These are phyloP conservation scores for Cryptophagus acutangulus DNA, from an alignment of 2,888 invertebrate species.

Conservation along the genomic window DNA sequence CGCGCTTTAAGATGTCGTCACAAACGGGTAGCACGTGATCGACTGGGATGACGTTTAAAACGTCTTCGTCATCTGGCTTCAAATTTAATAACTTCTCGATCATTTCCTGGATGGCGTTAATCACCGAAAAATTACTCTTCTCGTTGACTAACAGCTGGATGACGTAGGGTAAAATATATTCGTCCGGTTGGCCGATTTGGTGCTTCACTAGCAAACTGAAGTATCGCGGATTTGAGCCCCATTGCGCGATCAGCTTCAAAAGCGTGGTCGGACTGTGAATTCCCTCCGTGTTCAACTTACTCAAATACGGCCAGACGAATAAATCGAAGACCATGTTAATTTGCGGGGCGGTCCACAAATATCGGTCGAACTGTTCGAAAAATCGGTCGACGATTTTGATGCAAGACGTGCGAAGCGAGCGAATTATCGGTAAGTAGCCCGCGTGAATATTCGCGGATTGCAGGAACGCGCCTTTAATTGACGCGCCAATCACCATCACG, in stretches of 20 bases:
- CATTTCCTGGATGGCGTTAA: constrained; percentile 66
- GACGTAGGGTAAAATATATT: constrained; percentile 62
- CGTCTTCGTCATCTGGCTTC: constrained; percentile 56
- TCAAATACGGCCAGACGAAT: constrained; percentile 75
- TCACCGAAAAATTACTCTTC: constrained; percentile 63
- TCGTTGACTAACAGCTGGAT: constrained; percentile 66
- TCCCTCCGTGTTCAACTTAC: constrained; percentile 72
- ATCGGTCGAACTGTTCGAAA: constrained; percentile 74
- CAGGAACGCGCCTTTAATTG: constrained; percentile 58
- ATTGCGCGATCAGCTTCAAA: constrained; percentile 70
- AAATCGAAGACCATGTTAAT: constrained; percentile 70
- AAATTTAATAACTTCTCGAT: constrained; percentile 68
- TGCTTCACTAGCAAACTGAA: constrained; percentile 65
- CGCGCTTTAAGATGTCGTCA: constrained; percentile 33
- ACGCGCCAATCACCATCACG: constrained; percentile 63
- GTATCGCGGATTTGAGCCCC: constrained; percentile 77
- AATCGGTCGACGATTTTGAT: constrained; percentile 64
- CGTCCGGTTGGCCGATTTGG: constrained; percentile 45
- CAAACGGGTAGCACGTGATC: constrained; percentile 47
- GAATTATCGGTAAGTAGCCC: constrained; percentile 61
- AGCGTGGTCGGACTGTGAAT: constrained; percentile 78
- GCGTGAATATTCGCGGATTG: constrained; percentile 55
- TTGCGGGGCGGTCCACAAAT: constrained; percentile 66
- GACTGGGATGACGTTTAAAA: constrained; percentile 40
- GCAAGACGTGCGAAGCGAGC: constrained; percentile 60